Base-by-base conservation (phyloP, 2,113 vertebrate genomes). In the Vombatus ursinus region DNA sequence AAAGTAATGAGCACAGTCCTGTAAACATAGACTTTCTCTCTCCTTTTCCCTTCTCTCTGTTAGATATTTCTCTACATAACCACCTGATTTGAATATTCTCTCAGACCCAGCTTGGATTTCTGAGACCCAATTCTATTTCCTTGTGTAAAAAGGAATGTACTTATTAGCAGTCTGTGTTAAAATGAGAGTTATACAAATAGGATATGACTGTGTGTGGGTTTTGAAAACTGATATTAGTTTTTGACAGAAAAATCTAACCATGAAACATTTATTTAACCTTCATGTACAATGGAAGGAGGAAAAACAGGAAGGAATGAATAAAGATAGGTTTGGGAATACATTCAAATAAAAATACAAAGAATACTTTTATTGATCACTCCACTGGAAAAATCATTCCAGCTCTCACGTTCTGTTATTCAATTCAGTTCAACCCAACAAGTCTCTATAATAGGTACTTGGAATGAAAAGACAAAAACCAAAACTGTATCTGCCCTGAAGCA, bases 211-310 rank as follows among this genome's bases (percentile, higher is more conserved):
- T 96, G 52, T 94, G 23, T 96, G 52, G 92, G 68, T 68, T 95
- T 94, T 52, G 68, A 68, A 61, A 95, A 91, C 52, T 95, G 91
- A 92, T 97, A 97, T 95, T 91, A 90, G 94, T 96, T 54, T 77
- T 68, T 77, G 52, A 3, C 37, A 93, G 37, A 95, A 48, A 31
- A 26, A 54, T 28, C 52, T 91, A 94, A 50, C 89, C 68, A 26
- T 95, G 44, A 94, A 68, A 91, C 4, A 2, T 89, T 95, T n/a
- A 94, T 77, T 95, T 44, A 91, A 24, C 26, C 31, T 94, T 50
- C 77, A 50, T 61, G 92, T 61, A 8, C 2, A 6, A 50, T 61
- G 51, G 24, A 92, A 96, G 91, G 0, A 96, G 95, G 90, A 96
- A 95, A 91, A 49, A 90, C 2, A 92, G 93, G 26, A 93, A 50